Evolutionary conservation across 2,888 invertebrate species (phyloP), one percentile per base, ranked within the genome.

Genomic region (Chymomyza caudatula): DNA sequence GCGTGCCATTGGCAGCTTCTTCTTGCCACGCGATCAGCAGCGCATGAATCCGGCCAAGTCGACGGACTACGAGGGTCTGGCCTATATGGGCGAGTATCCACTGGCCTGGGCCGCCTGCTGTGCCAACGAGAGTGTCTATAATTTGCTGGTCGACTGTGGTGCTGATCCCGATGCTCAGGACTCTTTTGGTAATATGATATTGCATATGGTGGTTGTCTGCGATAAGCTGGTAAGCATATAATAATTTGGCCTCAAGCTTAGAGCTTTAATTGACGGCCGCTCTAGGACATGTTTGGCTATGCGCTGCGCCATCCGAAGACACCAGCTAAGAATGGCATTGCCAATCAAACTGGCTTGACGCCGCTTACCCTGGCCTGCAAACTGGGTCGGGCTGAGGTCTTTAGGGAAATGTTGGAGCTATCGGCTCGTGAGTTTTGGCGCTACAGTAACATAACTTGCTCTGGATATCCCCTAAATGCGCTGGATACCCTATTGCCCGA

Each of bases 121-220:
- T 88, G 97, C 97, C 67, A 98, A 98, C 88, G 98, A 98, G 90
- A 97, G 97, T 58, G 98, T 98, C 11, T 99, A 99, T 89, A 99
- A 99, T 91, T 92, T 98, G 67, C 92, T 99, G 1, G 91, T 98
- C 60, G 97, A 98, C 82, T 94, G 94, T 54, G 98, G 96, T 1
- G 98, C 98, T 0, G 95, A 99, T 91, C 99, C 99, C 0, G 98
- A 99, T 90, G 92, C 94, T n/a, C 96, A 97, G 89, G 99, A 99
- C 90, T 94, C 96, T 0, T 98, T 98, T 87, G 99, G 99, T 11
- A 99, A 99, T 89, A 98, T 98, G 94, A 97, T 98, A 72, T 92
- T 99, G n/a, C 99, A 99, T 89, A 98, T 99, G 98, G 97, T 99
- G 43, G 99, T 99, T 44, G 98, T 99, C 67, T 96, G 97, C 88